Conservation (phyloP, 2,797 vertebrate genomes). For the Lophura swinhoii region DNA sequence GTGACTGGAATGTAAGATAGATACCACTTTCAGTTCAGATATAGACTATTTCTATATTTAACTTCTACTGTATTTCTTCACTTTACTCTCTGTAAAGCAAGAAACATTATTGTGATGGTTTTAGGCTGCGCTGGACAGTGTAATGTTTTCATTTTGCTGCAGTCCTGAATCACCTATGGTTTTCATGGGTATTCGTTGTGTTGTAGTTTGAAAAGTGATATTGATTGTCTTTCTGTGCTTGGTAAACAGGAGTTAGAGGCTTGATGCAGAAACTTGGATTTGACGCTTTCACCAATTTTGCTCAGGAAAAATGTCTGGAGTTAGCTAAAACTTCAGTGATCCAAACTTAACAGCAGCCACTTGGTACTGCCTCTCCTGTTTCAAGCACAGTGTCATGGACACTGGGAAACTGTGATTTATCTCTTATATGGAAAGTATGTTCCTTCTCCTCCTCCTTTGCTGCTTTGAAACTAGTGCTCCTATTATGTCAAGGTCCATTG, state of each 20-base stretch:
- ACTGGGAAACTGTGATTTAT: not conserved
- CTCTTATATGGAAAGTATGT: not conserved
- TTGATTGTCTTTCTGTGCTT: not conserved
- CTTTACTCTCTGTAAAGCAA: not conserved
- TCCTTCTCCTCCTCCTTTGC: not conserved
- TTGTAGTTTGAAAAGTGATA: not conserved
- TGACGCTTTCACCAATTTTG: not conserved
- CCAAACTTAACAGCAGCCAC: not conserved
- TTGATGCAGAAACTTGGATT: not conserved
- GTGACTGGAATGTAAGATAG: not conserved
- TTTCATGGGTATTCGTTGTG: not conserved
- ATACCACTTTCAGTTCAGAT: not conserved
- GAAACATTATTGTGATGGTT: not conserved
- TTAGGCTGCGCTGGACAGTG: not conserved
- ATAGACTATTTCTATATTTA: not conserved
- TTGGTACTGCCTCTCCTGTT: not conserved
- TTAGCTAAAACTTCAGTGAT: not conserved
- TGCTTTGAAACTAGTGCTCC: not conserved
- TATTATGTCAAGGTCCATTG: constrained; percentile 31
- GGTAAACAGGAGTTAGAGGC: not conserved
- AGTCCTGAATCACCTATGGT: not conserved
- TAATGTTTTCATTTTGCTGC: not conserved
- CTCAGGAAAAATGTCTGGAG: not conserved
- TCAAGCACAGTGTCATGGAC: not conserved
- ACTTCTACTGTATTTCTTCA: not conserved